Base-by-base conservation (phyloP, 2,113 vertebrate genomes). In the Eleginops maclovinus region DNA sequence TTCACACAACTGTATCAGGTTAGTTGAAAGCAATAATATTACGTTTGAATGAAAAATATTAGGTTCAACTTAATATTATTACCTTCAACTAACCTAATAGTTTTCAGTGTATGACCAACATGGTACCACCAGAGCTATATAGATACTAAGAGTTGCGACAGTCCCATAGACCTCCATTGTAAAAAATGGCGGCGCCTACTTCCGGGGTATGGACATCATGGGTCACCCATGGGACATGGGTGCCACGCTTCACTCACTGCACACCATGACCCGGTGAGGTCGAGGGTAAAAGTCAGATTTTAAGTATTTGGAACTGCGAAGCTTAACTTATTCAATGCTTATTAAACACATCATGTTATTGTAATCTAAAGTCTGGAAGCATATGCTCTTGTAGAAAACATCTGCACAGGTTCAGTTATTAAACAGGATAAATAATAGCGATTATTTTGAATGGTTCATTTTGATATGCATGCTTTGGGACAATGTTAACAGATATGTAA, bases 401-500 rank as follows among this genome's bases (percentile, higher is more conserved):
- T 15, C 16, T 47, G 3, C 47, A 53, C 21, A 22, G 50, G 17
- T 31, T 31, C 4, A 58, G 19, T 24, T 75, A 76, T 72, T 80
- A 71, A 63, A 72, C 50, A 54, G 0, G 3, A 75, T 71, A 19
- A 47, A 47, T 0, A 3, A 75, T 71, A 19, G 47, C 31, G 3
- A 10, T 43, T 47, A 6, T 41, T 26, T 9, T 64, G 44, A 72
- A 47, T 78, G 4, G 72, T 55, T 72, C 21, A 77, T 69, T 60
- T n/a, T 47, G n/a, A 64, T 44, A 63, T 7, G 19, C 13, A 51
- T 11, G 36, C 62, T 70, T 65, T 41, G 50, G 47, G 31, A n/a
- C 24, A 16, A 1, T 55, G 41, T 65, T 47, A 16, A 72, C 36
- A 19, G 17, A 66, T 75, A 75, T 63, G 21, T 79, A 72, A 75